A percentile compares a stretch with the other conserved stretches of the same genome.
These are phyloP conservation scores for Otus sunia DNA, from an alignment of 2,113 vertebrate genomes.

Conservation along the genomic window DNA sequence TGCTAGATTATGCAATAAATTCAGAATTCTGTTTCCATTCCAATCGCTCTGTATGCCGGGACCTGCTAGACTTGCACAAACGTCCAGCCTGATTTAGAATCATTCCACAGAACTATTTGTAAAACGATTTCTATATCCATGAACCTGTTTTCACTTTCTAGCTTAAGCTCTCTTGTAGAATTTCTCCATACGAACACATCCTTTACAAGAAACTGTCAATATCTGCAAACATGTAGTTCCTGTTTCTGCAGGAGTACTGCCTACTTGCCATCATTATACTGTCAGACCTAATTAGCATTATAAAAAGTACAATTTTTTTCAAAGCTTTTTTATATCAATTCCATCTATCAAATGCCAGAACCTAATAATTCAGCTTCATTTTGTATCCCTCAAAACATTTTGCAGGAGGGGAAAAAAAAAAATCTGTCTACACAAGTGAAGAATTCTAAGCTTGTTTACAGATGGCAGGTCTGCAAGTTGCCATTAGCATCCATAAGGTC, in stretches of 20 bases:
- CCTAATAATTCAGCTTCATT: background rate
- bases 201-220: background rate
- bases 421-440: background rate
- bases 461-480: accelerated
- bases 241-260: background rate
- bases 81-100: background rate
- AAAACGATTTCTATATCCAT: background rate
- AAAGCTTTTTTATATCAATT: background rate
- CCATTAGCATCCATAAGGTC: background rate
- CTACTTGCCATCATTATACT: conserved; percentile 22
- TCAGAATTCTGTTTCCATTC: background rate
- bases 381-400: background rate
- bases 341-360: conserved; percentile 34
- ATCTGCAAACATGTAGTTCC: conserved; percentile 38
- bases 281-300: conserved; percentile 32
- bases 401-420: background rate
- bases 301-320: background rate
- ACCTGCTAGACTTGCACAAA: background rate
- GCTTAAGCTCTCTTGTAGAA: background rate
- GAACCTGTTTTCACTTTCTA: background rate
- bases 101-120: background rate
- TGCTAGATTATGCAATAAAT: background rate
- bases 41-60: background rate
- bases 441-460: background rate
- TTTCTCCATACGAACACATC: background rate